Base-by-base conservation (phyloP, 2,888 invertebrate genomes). In the Rhagium mordax region DNA sequence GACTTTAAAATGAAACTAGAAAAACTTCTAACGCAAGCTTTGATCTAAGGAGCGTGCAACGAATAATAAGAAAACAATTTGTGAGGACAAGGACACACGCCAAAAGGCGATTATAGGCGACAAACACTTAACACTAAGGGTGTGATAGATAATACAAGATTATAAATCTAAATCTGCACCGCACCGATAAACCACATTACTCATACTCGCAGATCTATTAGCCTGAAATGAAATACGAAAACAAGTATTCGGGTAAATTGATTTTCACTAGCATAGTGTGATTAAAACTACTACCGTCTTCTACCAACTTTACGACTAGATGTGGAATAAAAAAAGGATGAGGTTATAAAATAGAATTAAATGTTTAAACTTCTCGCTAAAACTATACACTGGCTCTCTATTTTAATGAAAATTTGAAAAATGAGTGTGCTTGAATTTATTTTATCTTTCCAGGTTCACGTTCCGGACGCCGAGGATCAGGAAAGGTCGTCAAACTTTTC, bases 381-480 rank as follows among this genome's bases (percentile, higher is more conserved):
- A 51, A 51, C 51, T 51, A 51, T 13, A 20, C 51, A 18, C 13
- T 51, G 18, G 51, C 51, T 51, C 51, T 51, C 51, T 18, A 18
- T 51, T 51, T 51, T 20, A 51, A 51, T 10, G 13, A 51, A 51
- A 18, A 18, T 16, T 51, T 16, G 7, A 24, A 21, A 20, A 15
- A 55, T 16, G 27, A 33, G 33, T 60, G 18, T 60, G 8, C 18
- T 60, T 29, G 29, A 18, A 10, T 57, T 10, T 16, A 18, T 29
- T 24, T 18, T 60, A 60, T 60, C 16, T 64, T 64, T 64, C 6
- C 64, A 64, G 64, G 64, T 64, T 29, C 16, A 64, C 49, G 51
- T 16, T 27, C 29, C 27, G 64, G 49, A 49, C 64, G 15, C 20
- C 21, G 61, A 64, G 24, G 48, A 51, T 7, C 41, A 18, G 20